These are phyloP conservation scores for Spodoptera frugiperda DNA, from an alignment of 1,140 invertebrate genomes.

Conservation along the genomic window DNA sequence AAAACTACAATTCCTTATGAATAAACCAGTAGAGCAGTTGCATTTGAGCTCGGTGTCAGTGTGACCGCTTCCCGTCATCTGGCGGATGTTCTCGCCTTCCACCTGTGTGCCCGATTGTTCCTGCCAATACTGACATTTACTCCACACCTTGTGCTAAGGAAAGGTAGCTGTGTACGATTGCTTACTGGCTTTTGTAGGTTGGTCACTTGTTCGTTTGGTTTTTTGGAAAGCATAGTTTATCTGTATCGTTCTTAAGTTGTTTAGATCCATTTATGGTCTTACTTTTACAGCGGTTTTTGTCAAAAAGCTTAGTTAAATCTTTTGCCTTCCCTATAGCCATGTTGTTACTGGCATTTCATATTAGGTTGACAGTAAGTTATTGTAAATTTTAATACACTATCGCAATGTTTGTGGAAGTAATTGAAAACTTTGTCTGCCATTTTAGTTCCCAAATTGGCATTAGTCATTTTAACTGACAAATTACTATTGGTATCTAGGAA, in stretches of 20 bases:
- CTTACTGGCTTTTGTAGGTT: not conserved
- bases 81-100: constrained; percentile 53
- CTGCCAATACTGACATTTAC: constrained; percentile 1
- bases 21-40: constrained; percentile 1
- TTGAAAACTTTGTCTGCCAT: not conserved
- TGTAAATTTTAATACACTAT: no score
- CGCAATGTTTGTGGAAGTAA: no score
- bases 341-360: no score
- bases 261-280: not conserved
- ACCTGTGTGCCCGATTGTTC: constrained; percentile 10
- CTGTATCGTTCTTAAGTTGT: not conserved
- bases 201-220: no score
- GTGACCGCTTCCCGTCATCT: constrained; percentile 54
- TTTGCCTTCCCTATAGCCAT: no score
- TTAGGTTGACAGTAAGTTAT: no score
- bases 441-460: not conserved
- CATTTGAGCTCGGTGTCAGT: not conserved
- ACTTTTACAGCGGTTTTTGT: no score
- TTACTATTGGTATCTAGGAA: not conserved
- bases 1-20: no score
- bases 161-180: not conserved
- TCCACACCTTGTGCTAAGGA: not conserved
- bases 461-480: not conserved
- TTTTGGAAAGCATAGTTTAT: not conserved
- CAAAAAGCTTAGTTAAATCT: no score